Conservation (phyloP, 2,888 invertebrate genomes). For the Pocota personata region DNA sequence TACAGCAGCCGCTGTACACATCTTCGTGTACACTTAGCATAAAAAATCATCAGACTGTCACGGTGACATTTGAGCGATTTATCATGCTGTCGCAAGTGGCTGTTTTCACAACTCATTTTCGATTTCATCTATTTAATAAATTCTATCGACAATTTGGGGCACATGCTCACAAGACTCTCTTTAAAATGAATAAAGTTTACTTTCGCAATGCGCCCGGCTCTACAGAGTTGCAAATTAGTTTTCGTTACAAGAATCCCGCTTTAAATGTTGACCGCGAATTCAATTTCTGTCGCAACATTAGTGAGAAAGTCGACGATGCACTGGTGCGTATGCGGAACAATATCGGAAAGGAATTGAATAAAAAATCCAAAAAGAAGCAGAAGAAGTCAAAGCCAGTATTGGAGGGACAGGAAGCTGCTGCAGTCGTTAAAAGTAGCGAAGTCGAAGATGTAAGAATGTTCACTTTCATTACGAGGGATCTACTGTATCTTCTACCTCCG, state of each 20-base stretch:
- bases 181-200: slow-evolving; percentile 85
- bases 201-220: slow-evolving; percentile 83
- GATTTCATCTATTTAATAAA: background rate
- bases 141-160: slow-evolving; percentile 48
- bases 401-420: slow-evolving; percentile 19
- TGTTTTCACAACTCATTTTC: background rate
- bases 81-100: slow-evolving; percentile 40
- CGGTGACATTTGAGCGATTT: background rate
- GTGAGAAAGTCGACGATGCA: slow-evolving; percentile 86
- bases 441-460: slow-evolving; percentile 25
- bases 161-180: slow-evolving; percentile 65
- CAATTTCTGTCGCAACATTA: slow-evolving; percentile 87
- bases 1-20: slow-evolving; percentile 4
- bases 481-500: slow-evolving; percentile 78
- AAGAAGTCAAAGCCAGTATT: slow-evolving; percentile 46
- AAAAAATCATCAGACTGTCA: background rate
- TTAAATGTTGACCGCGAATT: slow-evolving; percentile 86
- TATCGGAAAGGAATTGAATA: slow-evolving; percentile 86
- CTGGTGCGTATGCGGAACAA: slow-evolving; percentile 86
- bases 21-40: background rate
- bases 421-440: slow-evolving; percentile 18
- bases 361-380: slow-evolving; percentile 81
- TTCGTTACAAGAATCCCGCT: slow-evolving; percentile 83
- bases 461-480: background rate
- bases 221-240: slow-evolving; percentile 84